phyloP scores from a whole-genome alignment of 1,140 invertebrate genomes.

The Pachypeltis micranthus region DNA sequence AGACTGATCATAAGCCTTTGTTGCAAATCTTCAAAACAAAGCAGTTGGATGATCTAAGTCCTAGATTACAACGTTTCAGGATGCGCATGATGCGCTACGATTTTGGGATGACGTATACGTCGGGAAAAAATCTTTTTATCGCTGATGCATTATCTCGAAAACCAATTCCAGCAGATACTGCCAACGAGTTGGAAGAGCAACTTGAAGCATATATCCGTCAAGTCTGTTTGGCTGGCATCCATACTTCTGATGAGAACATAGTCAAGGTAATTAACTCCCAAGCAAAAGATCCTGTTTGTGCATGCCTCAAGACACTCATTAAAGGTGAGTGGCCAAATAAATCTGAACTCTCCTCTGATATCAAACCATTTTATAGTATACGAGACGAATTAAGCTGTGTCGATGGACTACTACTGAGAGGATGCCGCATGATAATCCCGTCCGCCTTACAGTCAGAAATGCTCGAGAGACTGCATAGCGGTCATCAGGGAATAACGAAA shows the following conservation, averaged over 20 bases:
- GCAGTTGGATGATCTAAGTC: constrained; percentile 6
- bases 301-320: neutral
- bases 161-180: neutral
- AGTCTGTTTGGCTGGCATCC: neutral
- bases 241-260: neutral
- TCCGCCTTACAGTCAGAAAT: neutral
- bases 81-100: neutral
- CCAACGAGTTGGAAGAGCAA: neutral
- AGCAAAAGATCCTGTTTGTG: neutral
- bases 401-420: neutral
- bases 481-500: neutral
- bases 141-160: constrained; percentile 1
- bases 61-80: neutral
- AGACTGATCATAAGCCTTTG: constrained; percentile 33
- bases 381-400: neutral
- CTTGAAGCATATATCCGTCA: neutral
- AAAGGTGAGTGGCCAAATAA: neutral
- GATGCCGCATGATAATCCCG: neutral
- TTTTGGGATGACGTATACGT: neutral
- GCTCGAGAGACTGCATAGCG: neutral
- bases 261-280: neutral
- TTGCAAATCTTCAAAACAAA: constrained; percentile 26
- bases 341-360: neutral
- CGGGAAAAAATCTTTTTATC: neutral
- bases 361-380: neutral